phyloP scores from a whole-genome alignment of 1,140 invertebrate species.

The Drosophila jambulina region DNA sequence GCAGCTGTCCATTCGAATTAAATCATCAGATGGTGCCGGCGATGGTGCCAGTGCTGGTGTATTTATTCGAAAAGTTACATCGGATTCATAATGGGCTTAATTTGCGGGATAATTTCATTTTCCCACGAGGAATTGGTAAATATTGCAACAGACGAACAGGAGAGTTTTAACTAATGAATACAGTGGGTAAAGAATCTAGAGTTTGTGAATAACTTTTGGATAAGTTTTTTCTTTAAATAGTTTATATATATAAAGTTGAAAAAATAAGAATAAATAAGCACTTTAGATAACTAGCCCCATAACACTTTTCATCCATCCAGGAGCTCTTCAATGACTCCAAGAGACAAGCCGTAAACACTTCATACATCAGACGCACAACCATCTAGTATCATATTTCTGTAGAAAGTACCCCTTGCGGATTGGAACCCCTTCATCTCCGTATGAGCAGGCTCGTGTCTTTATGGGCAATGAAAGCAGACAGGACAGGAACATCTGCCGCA shows the following conservation, averaged over 20 bases:
- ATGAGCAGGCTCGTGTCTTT: slow-evolving; percentile 44
- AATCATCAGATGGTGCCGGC: slow-evolving; percentile 27
- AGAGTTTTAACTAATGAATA: not conserved
- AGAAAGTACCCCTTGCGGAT: slow-evolving; percentile 2
- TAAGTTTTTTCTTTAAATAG: not conserved
- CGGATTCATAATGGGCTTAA: slow-evolving; percentile 59
- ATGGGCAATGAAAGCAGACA: slow-evolving; percentile 40
- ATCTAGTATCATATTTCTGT: slow-evolving; percentile 28
- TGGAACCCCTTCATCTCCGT: slow-evolving; percentile 17
- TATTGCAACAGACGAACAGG: not conserved
- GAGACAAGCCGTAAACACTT: slow-evolving; percentile 35
- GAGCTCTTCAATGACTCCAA: not conserved
- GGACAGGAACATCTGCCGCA: slow-evolving; percentile 60
- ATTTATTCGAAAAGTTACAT: not conserved
- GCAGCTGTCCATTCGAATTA: slow-evolving; percentile 51
- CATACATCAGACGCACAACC: slow-evolving; percentile 11
- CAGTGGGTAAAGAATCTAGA: not conserved
- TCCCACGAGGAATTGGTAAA: not conserved
- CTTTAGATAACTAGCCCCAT: not conserved
- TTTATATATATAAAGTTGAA: not conserved
- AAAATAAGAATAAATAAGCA: not conserved
- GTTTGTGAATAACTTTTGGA: not conserved
- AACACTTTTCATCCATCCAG: not conserved
- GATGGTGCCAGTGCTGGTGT: not conserved
- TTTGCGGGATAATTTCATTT: slow-evolving; percentile 59